Evolutionary conservation across 1,140 invertebrate species (phyloP), one percentile per base, ranked within the genome.

Genomic region (Zaprionus vittiger): DNA sequence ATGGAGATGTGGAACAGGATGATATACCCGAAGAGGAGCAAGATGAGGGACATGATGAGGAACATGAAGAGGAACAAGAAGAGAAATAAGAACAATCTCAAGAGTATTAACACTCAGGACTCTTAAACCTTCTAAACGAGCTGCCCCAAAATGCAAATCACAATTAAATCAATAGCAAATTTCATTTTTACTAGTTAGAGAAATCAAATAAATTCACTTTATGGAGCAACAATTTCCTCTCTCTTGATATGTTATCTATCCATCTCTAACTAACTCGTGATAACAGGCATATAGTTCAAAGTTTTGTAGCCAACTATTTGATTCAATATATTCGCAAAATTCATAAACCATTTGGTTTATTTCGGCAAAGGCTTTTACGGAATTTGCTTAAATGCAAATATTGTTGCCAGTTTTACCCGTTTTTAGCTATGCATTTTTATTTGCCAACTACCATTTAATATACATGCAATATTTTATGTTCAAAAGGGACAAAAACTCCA

Each of bases 381-480:
- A 83, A 80, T 77, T 77, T 73, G 47, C 31, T 66, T 60, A 69
- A 86, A 75, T 86, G 70, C 76, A 83, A 87, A 87, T 86, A 71
- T 65, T 72, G 47, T 71, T 65, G 28, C 54, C 52, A 77, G 56
- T 54, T 66, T 60, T 71, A 22, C 47, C 56, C 64, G 78, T 83
- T 83, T 82, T 80, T 54, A 74, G 77, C 61, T 38, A 72, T 76
- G 67, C 64, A 81, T 74, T 80, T 86, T 83, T 70, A 80, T 73
- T 77, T 62, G 47, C 31, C 54, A 60, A 63, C 62, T 73, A 66
- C 44, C 80, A 79, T 82, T 82, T 82, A 82, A 82, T 73, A 73
- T 59, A 64, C 47, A 77, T 73, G 37, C 56, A 12, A 59, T 68
- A 69, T 69, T 61, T 73, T 37, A 73, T 55, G 28, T 62, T n/a